A percentile compares a stretch with the other conserved stretches of the same genome.
Conservation (phyloP, 2,888 invertebrate species). For the Shargacucullia verbasci region DNA sequence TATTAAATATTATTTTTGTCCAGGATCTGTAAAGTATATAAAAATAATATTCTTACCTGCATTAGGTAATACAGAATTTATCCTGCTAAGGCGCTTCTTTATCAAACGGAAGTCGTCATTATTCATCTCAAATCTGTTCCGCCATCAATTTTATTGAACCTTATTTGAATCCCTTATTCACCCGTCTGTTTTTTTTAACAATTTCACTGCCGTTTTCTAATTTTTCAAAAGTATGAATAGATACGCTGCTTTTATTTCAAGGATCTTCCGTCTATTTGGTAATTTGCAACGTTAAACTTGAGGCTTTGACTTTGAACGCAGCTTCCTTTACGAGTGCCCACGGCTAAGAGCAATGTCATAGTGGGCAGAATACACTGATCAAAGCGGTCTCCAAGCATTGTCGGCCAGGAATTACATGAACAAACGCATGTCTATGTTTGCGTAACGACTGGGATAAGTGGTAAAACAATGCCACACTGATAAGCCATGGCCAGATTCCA, state of each 20-base stretch:
- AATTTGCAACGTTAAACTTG: no score
- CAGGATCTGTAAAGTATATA: no score
- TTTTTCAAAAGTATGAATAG: neutral
- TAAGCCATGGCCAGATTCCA: neutral
- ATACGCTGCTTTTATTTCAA: no score
- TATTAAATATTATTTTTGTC: no score
- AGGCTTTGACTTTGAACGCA: slow-evolving; percentile 13
- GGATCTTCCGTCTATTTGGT: no score
- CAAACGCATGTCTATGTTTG: slow-evolving; percentile 8
- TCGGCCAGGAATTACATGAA: slow-evolving; percentile 17
- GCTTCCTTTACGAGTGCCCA: neutral
- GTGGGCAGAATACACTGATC: slow-evolving; percentile 34
- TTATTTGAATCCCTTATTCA: neutral
- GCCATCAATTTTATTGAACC: neutral
- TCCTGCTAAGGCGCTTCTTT: no score
- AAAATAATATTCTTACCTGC: no score
- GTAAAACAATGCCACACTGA: slow-evolving; percentile 1
- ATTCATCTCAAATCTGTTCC: neutral
- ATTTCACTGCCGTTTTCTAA: no score
- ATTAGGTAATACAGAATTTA: no score
- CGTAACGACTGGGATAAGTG: slow-evolving; percentile 5
- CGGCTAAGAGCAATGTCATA: slow-evolving; percentile 6
- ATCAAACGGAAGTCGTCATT: no score
- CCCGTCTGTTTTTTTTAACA: neutral
- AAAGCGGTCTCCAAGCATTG: slow-evolving; percentile 28